A percentile compares a stretch with the other conserved stretches of the same genome.
phyloP scores from a whole-genome alignment of 1,140 invertebrate species.

The Battus philenor region DNA sequence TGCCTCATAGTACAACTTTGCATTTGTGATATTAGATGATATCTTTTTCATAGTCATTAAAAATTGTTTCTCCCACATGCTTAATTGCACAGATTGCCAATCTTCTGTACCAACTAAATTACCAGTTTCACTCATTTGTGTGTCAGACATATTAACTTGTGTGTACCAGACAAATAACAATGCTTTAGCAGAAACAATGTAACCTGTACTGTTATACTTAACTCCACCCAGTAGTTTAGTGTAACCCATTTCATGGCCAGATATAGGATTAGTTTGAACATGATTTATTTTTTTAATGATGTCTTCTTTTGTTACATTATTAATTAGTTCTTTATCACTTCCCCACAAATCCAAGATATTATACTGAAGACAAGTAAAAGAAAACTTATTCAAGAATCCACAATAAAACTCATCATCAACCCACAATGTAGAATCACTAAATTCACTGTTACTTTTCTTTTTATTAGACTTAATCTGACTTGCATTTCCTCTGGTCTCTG shows the following conservation, averaged over 20 bases:
- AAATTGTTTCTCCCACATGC: conserved; percentile 82
- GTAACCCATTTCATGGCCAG: conserved; percentile 81
- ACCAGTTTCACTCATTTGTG: conserved; percentile 80
- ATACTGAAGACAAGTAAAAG: conserved; percentile 77
- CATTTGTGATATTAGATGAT: conserved; percentile 40
- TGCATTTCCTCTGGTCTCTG: conserved; percentile 33
- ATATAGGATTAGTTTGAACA: conserved; percentile 77
- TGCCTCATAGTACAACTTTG: conserved; percentile 79
- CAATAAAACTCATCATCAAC: conserved; percentile 77
- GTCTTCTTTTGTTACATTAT: conserved; percentile 77
- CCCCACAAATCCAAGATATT: conserved; percentile 85
- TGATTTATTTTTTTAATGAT: conserved; percentile 80
- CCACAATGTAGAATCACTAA: conserved; percentile 75
- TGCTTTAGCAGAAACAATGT: conserved; percentile 80
- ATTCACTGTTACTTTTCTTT: conserved; percentile 36
- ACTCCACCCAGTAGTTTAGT: conserved; percentile 80
- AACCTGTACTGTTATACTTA: conserved; percentile 75
- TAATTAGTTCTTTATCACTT: conserved; percentile 76
- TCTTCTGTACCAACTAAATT: conserved; percentile 84
- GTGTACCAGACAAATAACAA: conserved; percentile 80
- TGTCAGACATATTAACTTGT: conserved; percentile 80
- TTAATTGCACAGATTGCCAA: conserved; percentile 80
- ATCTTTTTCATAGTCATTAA: conserved; percentile 71
- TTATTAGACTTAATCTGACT: conserved; percentile 22
- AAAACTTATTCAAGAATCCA: conserved; percentile 75